Evolutionary conservation across 2,888 invertebrate genomes (phyloP).

Genomic region (Melinaea marsaeus): DNA sequence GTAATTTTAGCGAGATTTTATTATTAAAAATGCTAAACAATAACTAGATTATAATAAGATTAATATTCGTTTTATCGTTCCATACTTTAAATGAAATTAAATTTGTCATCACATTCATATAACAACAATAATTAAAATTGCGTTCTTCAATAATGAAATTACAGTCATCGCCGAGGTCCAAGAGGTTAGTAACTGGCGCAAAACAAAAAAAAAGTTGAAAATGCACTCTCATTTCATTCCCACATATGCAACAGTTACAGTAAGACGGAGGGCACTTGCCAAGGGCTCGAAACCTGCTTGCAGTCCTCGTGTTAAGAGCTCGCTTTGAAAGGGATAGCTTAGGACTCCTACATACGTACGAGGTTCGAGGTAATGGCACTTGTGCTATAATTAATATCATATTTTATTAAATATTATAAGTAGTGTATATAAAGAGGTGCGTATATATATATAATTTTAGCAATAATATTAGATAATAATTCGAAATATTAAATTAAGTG

Average conservation of each 20-base stretch:
- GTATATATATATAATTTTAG: no score
- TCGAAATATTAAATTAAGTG: background rate
- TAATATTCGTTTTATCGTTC: no score
- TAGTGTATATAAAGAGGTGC: no score
- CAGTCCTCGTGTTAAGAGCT: constrained; percentile 22
- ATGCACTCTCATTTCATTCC: constrained; percentile 14
- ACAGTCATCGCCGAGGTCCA: constrained; percentile 17
- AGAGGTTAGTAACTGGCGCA: constrained; percentile 20
- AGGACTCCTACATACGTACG: constrained; percentile 6
- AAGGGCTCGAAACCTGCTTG: constrained; percentile 19
- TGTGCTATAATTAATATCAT: no score
- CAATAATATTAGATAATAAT: background rate
- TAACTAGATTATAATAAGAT: no score
- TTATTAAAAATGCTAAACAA: no score
- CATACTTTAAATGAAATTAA: no score
- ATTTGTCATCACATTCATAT: no score
- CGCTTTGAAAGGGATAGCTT: constrained; percentile 28
- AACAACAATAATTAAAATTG: background rate
- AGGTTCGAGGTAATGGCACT: background rate
- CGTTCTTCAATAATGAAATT: background rate
- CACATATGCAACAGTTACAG: constrained; percentile 28
- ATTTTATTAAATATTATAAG: no score
- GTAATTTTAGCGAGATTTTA: no score
- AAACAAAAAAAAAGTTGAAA: constrained; percentile 20
- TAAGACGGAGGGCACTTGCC: constrained; percentile 24